Evolutionary conservation across 2,797 vertebrate genomes (phyloP).

Genomic region (Chaetophractus vellerosus): DNA sequence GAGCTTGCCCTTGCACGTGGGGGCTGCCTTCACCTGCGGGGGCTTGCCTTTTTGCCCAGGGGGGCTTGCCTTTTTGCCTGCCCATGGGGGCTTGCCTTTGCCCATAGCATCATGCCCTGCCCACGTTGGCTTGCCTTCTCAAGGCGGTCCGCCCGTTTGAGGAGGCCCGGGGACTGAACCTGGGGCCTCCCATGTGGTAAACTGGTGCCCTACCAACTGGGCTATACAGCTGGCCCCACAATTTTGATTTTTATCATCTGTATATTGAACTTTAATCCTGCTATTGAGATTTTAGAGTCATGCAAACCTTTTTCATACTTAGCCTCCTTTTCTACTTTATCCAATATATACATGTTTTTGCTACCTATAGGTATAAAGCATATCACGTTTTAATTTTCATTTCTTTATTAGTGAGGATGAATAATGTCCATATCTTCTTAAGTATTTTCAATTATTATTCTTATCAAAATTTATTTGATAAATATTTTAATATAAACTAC

Average conservation of each 20-base stretch:
- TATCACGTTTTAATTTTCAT: neutral
- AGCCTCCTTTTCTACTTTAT: neutral
- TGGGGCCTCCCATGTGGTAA: no score
- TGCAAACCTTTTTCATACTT: neutral
- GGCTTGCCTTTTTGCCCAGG: no score
- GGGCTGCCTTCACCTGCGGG: no score
- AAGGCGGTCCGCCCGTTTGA: no score
- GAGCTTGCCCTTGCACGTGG: no score
- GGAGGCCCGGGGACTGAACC: no score
- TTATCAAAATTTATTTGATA: slow-evolving; percentile 12
- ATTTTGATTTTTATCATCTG: neutral
- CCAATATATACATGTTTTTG: neutral
- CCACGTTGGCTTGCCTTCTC: no score
- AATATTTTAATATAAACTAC: neutral
- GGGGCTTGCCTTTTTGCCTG: no score
- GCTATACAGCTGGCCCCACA: no score
- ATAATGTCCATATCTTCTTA: neutral
- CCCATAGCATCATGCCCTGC: no score
- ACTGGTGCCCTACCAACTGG: no score
- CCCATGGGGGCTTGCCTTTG: no score
- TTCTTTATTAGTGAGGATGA: neutral
- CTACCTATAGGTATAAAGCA: neutral
- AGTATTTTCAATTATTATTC: neutral
- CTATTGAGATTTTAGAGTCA: neutral
- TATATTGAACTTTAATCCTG: neutral